These are phyloP conservation scores for Centropyge bicolor DNA, from an alignment of 2,797 vertebrate genomes.

Conservation along the genomic window DNA sequence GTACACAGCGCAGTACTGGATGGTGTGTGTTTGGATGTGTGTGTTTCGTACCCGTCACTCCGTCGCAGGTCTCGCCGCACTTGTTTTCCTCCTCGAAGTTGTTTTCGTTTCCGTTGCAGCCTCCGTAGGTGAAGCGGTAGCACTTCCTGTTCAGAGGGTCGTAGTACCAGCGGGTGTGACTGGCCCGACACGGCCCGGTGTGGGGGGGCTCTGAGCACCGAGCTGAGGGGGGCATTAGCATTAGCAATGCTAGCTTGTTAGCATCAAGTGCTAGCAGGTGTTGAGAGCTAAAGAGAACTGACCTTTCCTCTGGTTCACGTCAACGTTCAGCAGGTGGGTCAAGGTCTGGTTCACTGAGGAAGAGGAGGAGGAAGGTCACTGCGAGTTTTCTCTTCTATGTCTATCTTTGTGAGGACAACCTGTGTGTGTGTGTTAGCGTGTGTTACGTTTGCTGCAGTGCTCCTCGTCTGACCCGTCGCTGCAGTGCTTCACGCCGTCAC, in stretches of 20 bases:
- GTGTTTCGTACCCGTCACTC: slow-evolving; percentile 85
- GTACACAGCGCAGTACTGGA: too few relatives aligned
- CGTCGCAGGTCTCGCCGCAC: slow-evolving; percentile 85
- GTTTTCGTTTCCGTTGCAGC: slow-evolving; percentile 90
- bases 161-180: slow-evolving; percentile 90
- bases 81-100: slow-evolving; percentile 85
- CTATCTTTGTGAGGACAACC: not conserved
- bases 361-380: slow-evolving; percentile 17
- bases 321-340: slow-evolving; percentile 67
- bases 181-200: slow-evolving; percentile 88
- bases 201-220: slow-evolving; percentile 88
- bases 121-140: slow-evolving; percentile 90
- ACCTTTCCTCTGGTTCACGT: slow-evolving; percentile 73
- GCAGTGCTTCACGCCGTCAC: slow-evolving; percentile 89
- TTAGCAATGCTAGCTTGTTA: slow-evolving; percentile 27
- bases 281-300: slow-evolving; percentile 9
- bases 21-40: not conserved
- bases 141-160: slow-evolving; percentile 87
- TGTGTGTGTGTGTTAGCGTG: slow-evolving; percentile 24
- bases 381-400: not conserved
- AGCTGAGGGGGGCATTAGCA: slow-evolving; percentile 70
- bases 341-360: slow-evolving; percentile 77
- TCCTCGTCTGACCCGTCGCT: slow-evolving; percentile 86
- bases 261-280: not conserved
- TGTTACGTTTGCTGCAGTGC: slow-evolving; percentile 87